Base-by-base conservation (phyloP, 2,113 vertebrate species). In the Lycaon pictus region DNA sequence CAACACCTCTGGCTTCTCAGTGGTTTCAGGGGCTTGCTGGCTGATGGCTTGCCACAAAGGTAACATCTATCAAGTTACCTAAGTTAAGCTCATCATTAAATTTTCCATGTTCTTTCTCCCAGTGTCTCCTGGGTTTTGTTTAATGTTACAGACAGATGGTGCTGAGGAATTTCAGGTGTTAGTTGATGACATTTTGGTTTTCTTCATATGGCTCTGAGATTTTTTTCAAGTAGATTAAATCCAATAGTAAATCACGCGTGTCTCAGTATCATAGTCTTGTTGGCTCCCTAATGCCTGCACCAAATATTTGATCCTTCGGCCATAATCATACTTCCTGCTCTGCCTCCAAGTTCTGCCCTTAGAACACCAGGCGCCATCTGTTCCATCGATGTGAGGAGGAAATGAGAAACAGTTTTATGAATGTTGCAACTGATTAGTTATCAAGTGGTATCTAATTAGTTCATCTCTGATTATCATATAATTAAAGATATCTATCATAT, bases 121-220 rank as follows among this genome's bases (percentile, higher is more conserved):
- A 13, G 53, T 48, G 85, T 97, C 98, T 97, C 98, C 0, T 0
- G 97, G 97, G 98, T 96, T 98, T 98, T 98, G 90, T 98, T 98
- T 98, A 98, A 98, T 97, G 96, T 88, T 96, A 94, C 83, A 97
- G 98, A 98, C 98, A 98, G 98, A 98, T 98, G 98, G 98, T 98
- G 93, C 95, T 93, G 96, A 98, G 83, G 98, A 98, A 98, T 96
- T 98, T 98, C 98, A 98, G 98, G 98, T 98, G 97, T 93, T 96
- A 65, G 43, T 0, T 97, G 97, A 98, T 97, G 97, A 97, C 95
- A 96, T 98, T 98, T 98, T 95, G 96, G 86, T 0, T 95, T 98
- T 93, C 96, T 97, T 96, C 97, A 95, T 90, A 96, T 6, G 32
- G 93, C 94, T 97, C 92, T 79, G 97, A 95, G 97, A 97, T 93